Conservation (phyloP, 2,113 vertebrate species). For the Tenrec ecaudatus region DNA sequence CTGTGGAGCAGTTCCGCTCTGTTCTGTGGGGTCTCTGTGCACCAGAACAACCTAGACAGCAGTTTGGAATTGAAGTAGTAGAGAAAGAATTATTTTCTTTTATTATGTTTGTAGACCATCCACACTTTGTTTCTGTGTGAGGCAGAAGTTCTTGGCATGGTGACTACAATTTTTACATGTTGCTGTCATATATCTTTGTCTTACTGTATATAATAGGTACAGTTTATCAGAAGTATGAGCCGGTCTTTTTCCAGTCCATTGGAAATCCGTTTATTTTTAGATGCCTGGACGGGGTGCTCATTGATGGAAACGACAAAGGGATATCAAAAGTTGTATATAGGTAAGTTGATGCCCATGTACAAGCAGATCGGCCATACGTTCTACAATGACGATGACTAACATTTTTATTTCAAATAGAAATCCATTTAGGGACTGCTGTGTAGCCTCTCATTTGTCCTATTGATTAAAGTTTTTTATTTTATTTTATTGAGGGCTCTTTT, state of each 20-base stretch:
- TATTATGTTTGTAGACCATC: neutral
- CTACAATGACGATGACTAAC: neutral
- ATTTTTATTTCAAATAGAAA: conserved; percentile 50
- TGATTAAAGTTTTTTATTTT: neutral
- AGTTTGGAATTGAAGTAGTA: conserved; percentile 7
- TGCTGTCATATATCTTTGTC: conserved; percentile 30
- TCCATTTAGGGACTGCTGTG: neutral
- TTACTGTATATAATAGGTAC: conserved; percentile 87
- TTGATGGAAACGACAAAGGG: conserved; percentile 96
- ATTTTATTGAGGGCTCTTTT: neutral
- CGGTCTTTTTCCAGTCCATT: conserved; percentile 96
- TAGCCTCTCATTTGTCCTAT: neutral
- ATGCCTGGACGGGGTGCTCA: conserved; percentile 94
- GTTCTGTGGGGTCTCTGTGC: too few species aligned
- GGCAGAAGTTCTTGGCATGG: neutral
- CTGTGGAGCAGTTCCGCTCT: too few species aligned
- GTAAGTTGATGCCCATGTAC: conserved; percentile 80
- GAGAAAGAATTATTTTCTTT: neutral
- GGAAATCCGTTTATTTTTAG: conserved; percentile 96
- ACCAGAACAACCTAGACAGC: too few species aligned
- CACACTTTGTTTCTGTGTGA: neutral
- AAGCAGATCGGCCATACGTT: neutral
- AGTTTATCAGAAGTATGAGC: conserved; percentile 94
- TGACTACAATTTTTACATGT: conserved; percentile 28
- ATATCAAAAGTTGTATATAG: conserved; percentile 94